Base-by-base conservation (phyloP, 2,113 vertebrate genomes). In the Callorhinus ursinus region DNA sequence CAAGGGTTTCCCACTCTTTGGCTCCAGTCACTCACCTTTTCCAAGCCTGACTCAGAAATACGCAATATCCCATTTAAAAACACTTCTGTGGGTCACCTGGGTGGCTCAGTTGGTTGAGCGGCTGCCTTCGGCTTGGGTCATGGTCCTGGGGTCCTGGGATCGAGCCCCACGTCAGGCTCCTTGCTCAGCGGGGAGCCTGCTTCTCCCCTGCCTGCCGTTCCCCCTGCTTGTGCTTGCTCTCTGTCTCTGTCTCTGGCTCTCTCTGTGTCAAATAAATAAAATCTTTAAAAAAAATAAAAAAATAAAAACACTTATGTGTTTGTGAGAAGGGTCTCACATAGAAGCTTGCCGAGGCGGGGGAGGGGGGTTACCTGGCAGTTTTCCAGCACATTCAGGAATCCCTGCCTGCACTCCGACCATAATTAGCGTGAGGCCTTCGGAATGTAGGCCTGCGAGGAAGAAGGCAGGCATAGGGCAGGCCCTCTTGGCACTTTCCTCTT, bases 381-480 rank as follows among this genome's bases (percentile, higher is more conserved):
- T 76, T 1, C 90, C 92, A 79, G 76, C 5, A 11, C 55, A 22
- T 90, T 95, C 15, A 14, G 95, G 92, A 96, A 88, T 88, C 69
- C 83, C 74, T 0, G 31, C 93, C 76, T 72, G 65, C n/a, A 28
- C 63, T 76, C 88, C 94, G 94, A 90, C 93, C 72, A 26, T 92
- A 96, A 84, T 92, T 76, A 96, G 79, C 7, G 0, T 26, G 33
- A 39, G 59, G 97, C 55, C 94, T 96, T 83, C 76, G 76, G 89
- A 90, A 87, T 36, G 42, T 0, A 55, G 86, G 93, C 61, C 72
- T 2, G 0, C 31, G 51, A 87, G 90, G 89, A 77, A 39, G 72
- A 16, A 80, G 51, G 76, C 2, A 5, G 33, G 77, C 16, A 2
- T 0, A 31, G 84, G 26, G 36, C 1, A 21, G 76, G 69, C 31